phyloP scores from a whole-genome alignment of 2,888 invertebrate species.

The Zaprionus bogoriensis region DNA sequence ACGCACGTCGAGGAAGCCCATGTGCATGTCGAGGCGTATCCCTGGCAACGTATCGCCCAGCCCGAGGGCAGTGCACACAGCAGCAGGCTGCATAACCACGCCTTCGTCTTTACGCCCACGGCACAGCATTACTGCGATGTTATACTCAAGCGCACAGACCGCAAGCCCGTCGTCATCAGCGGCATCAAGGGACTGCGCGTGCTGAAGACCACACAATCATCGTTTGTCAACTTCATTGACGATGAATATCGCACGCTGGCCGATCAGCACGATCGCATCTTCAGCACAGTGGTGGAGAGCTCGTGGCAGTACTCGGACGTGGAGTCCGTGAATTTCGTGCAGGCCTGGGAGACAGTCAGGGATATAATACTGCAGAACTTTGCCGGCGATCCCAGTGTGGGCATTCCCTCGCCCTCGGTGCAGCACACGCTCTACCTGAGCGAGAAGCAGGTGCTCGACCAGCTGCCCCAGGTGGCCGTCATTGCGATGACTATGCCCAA shows the following conservation, averaged over 20 bases:
- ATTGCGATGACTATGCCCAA: constrained; percentile 92
- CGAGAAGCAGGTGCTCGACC: constrained; percentile 87
- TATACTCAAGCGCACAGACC: constrained; percentile 85
- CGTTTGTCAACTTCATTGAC: constrained; percentile 90
- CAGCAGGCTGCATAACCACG: constrained; percentile 87
- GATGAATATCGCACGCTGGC: constrained; percentile 90
- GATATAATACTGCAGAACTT: constrained; percentile 89
- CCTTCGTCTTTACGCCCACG: constrained; percentile 88
- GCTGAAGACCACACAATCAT: constrained; percentile 91
- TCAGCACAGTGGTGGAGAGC: constrained; percentile 89
- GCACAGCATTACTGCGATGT: constrained; percentile 88
- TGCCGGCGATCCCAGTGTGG: constrained; percentile 89
- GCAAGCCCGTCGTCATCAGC: constrained; percentile 85
- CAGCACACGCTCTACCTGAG: constrained; percentile 90
- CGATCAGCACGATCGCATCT: constrained; percentile 89
- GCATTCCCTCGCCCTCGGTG: constrained; percentile 90
- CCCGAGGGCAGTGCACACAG: constrained; percentile 77
- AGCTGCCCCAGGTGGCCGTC: constrained; percentile 87
- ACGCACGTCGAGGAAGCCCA: constrained; percentile 88
- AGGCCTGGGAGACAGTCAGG: constrained; percentile 88
- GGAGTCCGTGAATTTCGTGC: constrained; percentile 87
- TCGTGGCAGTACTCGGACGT: constrained; percentile 89
- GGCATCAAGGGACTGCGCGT: constrained; percentile 89
- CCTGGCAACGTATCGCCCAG: constrained; percentile 88
- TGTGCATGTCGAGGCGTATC: constrained; percentile 88